Base-by-base conservation (phyloP, 37 sponge, comb jelly and placozoan genomes). In the Chondrilla cf. caribensis region DNA sequence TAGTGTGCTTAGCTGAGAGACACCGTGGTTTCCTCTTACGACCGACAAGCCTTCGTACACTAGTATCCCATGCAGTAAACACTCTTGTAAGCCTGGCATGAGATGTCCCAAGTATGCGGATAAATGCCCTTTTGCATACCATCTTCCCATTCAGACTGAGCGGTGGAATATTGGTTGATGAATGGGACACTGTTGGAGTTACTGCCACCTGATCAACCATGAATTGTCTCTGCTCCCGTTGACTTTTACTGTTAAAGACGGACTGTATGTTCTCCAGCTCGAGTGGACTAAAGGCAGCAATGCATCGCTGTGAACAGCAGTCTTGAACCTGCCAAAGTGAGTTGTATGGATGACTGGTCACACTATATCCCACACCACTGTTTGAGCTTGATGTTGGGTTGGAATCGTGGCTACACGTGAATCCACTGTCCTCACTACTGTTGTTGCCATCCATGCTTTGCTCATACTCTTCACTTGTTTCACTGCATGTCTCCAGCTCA, bases 401-500 rank as follows among this genome's bases (percentile, higher is more conserved):
- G n/a, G n/a, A n/a, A n/a, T n/a, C n/a, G 57, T 55, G 17, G 17
- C 17, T 55, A 17, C 17, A 55, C 17, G 57, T 55, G 57, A 19
- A n/a, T 5, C 64, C 64, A n/a, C 6, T 62, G 18, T 19, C 8
- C 22, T 62, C 64, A 62, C 29, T 19, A 7, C 15, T 15, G 22
- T 62, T 28, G 25, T 7, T 62, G 8, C 40, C 76, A 29, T 22
- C 64, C 25, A 22, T 26, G 15, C 64, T 62, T 6, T 26, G 64
- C 15, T 73, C 25, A 37, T 37, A 31, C 19, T 38, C 29, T 37
- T 70, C 38, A 40, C 76, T 73, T 7, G 42, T 40, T 9, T 73
- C 76, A 73, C 76, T 73, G 6, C 76, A 73, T 3, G 70, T 68
- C 36, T 68, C 70, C 33, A 68, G 70, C 70, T 68, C 70, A 55